Evolutionary conservation across 2,797 vertebrate species (phyloP).

Genomic region (Sebastes steindachneri): DNA sequence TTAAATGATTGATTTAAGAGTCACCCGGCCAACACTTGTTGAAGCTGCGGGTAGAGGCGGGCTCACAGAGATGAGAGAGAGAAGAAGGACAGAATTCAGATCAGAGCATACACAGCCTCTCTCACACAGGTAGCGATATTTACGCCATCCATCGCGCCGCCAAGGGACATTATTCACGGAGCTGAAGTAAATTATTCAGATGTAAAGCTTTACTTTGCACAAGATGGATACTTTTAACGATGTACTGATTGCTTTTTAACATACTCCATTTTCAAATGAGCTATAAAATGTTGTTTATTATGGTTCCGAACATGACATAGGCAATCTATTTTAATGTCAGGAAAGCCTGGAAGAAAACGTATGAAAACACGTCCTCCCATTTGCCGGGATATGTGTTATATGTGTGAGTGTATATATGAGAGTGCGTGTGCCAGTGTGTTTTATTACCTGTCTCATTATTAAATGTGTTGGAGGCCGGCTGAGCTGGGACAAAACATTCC

Average conservation of each 20-base stretch:
- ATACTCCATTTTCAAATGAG: constrained; percentile 76
- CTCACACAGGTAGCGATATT: constrained; percentile 71
- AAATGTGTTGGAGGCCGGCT: constrained; percentile 78
- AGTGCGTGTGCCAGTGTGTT: constrained; percentile 66
- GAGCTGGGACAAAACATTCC: constrained; percentile 82
- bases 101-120: constrained; percentile 54
- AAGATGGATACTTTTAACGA: constrained; percentile 78
- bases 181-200: constrained; percentile 72
- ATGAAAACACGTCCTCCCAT: constrained; percentile 61
- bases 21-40: constrained; percentile 74
- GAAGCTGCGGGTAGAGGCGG: constrained; percentile 47
- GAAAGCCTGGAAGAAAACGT: constrained; percentile 54
- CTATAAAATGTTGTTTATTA: constrained; percentile 80
- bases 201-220: constrained; percentile 62
- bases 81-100: constrained; percentile 62
- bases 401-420: constrained; percentile 27
- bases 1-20: constrained; percentile 86
- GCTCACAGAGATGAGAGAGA: constrained; percentile 61
- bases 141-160: constrained; percentile 51
- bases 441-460: constrained; percentile 87
- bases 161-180: constrained; percentile 64
- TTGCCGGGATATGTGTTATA: constrained; percentile 33
- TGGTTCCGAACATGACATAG: constrained; percentile 70
- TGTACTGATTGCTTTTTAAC: constrained; percentile 79
- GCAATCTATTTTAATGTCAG: constrained; percentile 74